These are phyloP conservation scores for Papilio gigon DNA, from an alignment of 2,888 invertebrate species.

Conservation along the genomic window DNA sequence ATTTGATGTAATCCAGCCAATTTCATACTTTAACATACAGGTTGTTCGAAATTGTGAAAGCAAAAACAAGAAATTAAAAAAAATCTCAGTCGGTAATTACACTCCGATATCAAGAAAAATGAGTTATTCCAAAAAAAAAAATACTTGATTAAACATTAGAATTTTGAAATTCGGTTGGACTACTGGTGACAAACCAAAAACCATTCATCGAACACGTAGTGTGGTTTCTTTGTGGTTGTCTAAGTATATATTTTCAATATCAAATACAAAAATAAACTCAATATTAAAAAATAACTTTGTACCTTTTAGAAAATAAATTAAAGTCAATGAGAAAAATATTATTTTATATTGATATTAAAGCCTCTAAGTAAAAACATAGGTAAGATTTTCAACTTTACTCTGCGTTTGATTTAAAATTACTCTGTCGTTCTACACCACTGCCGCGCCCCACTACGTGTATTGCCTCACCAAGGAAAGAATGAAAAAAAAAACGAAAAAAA, in stretches of 20 bases:
- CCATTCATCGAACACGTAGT: constrained; percentile 30
- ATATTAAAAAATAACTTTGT: no score
- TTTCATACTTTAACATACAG: constrained; percentile 49
- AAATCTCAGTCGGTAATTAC: not conserved
- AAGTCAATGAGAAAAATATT: no score
- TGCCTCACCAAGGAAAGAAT: constrained; percentile 39
- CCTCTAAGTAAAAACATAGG: no score
- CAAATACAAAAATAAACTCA: no score
- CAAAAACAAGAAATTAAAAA: not conserved
- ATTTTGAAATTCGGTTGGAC: constrained; percentile 60
- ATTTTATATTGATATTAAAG: no score
- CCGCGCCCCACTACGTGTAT: constrained; percentile 49
- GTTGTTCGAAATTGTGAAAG: constrained; percentile 20
- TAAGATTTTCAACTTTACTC: no score
- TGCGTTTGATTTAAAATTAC: no score
- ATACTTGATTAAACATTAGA: constrained; percentile 15
- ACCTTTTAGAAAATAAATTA: no score
- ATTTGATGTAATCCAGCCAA: constrained; percentile 65
- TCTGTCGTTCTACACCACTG: no score
- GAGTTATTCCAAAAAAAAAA: constrained; percentile 14
- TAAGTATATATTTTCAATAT: not conserved
- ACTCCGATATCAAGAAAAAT: not conserved
- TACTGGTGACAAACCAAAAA: constrained; percentile 45
- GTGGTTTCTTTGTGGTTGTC: constrained; percentile 33
- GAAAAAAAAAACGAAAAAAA: constrained; percentile 39